phyloP scores from a whole-genome alignment of 2,888 invertebrate species.

The Norana najaformis region DNA sequence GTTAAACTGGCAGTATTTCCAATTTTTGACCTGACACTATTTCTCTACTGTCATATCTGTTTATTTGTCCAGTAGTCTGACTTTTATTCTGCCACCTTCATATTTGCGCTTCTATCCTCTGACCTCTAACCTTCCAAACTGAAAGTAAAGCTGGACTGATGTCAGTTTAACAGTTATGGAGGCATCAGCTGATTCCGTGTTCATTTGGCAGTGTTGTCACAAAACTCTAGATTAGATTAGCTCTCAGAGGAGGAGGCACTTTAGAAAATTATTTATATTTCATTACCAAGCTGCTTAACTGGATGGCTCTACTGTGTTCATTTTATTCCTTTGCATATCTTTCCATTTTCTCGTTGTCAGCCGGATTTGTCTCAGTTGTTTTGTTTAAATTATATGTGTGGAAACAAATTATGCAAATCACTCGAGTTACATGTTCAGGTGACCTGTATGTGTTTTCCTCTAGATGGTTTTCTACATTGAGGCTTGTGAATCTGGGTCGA shows the following conservation, averaged over 20 bases:
- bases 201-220: background rate
- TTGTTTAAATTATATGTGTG: background rate
- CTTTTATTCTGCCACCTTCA: background rate
- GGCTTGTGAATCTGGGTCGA: conserved; percentile 70
- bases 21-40: too few relatives aligned
- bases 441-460: background rate
- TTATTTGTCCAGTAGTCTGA: background rate
- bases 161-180: too few relatives aligned
- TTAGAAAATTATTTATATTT: background rate
- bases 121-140: too few relatives aligned
- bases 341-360: background rate
- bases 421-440: background rate
- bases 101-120: background rate
- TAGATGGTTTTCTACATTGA: conserved; percentile 70
- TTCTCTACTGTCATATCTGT: background rate
- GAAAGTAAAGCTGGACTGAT: too few relatives aligned
- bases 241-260: background rate
- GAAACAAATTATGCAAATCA: background rate
- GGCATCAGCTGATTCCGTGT: too few relatives aligned
- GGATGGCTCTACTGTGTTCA: too few relatives aligned
- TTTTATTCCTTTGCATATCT: background rate
- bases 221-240: background rate
- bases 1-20: too few relatives aligned
- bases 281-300: background rate
- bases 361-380: background rate